Evolutionary conservation across 1,140 invertebrate species (phyloP).

Genomic region (Reticulitermes speratus): DNA sequence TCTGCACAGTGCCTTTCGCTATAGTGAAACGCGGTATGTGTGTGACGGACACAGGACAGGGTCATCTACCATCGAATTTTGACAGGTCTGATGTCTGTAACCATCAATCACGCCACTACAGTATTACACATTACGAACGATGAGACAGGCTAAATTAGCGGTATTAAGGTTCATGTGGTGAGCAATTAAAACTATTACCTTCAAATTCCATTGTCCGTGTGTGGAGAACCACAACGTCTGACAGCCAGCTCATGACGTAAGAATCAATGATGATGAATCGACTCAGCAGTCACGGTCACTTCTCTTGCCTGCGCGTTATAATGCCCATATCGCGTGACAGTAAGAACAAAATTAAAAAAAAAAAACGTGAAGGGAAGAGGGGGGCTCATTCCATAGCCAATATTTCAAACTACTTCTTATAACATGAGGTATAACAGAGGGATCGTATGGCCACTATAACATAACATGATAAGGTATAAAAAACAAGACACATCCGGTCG

Average conservation of each 20-base stretch:
- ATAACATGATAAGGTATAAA: background rate
- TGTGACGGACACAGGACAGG: too few relatives aligned
- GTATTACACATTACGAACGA: background rate
- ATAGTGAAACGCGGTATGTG: too few relatives aligned
- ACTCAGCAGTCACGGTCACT: slow-evolving; percentile 1
- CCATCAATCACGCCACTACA: background rate
- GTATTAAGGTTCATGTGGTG: background rate
- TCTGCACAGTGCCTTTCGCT: too few relatives aligned
- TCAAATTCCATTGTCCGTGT: background rate
- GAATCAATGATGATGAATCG: slow-evolving; percentile 16
- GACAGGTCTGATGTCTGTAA: background rate
- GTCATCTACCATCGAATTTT: background rate
- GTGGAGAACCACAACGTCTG: background rate
- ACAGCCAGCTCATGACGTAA: background rate
- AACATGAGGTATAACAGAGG: background rate
- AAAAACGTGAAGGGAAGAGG: background rate
- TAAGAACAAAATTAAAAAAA: slow-evolving; percentile 3
- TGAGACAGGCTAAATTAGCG: background rate
- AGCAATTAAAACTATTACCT: background rate
- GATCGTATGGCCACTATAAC: background rate
- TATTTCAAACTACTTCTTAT: slow-evolving; percentile 13
- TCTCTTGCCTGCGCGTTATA: slow-evolving; percentile 12
- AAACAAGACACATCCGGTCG: background rate
- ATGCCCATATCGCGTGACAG: background rate
- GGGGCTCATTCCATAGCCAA: background rate